These are phyloP conservation scores for Rhagium mordax DNA, from an alignment of 2,888 invertebrate genomes.

Conservation along the genomic window DNA sequence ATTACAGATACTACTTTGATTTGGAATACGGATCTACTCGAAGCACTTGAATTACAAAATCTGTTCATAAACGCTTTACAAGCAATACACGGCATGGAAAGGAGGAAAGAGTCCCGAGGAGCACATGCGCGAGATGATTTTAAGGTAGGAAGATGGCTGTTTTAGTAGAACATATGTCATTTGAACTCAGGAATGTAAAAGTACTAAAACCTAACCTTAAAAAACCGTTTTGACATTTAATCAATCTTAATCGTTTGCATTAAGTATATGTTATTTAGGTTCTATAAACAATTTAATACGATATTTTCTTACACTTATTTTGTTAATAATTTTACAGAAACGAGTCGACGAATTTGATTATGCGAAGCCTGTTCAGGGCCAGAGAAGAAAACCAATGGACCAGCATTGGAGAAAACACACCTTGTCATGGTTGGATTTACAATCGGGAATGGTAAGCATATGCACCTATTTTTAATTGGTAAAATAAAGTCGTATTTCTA, in stretches of 20 bases:
- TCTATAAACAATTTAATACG: too few relatives aligned
- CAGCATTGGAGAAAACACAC: conserved; percentile 85
- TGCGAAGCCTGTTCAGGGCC: conserved; percentile 75
- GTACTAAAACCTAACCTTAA: too few relatives aligned
- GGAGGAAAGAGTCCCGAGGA: conserved; percentile 81
- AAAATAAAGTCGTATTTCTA: conserved; percentile 58
- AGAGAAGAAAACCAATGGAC: conserved; percentile 72
- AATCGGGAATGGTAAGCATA: conserved; percentile 73
- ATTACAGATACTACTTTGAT: conserved; percentile 71
- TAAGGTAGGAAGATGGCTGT: too few relatives aligned
- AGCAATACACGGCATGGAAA: conserved; percentile 77
- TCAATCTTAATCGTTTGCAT: too few relatives aligned
- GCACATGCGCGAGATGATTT: conserved; percentile 83
- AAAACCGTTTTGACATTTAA: too few relatives aligned
- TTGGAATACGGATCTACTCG: conserved; percentile 83
- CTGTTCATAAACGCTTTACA: conserved; percentile 77
- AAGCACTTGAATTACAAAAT: conserved; percentile 82
- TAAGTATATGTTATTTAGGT: too few relatives aligned
- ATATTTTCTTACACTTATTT: too few relatives aligned
- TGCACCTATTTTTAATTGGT: background rate
- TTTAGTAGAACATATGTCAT: too few relatives aligned
- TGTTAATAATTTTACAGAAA: background rate
- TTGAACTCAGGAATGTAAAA: too few relatives aligned
- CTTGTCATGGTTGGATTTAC: conserved; percentile 73
- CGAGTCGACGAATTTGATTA: conserved; percentile 79